Conservation (phyloP, 2,888 invertebrate species). For the Serripes groenlandicus region DNA sequence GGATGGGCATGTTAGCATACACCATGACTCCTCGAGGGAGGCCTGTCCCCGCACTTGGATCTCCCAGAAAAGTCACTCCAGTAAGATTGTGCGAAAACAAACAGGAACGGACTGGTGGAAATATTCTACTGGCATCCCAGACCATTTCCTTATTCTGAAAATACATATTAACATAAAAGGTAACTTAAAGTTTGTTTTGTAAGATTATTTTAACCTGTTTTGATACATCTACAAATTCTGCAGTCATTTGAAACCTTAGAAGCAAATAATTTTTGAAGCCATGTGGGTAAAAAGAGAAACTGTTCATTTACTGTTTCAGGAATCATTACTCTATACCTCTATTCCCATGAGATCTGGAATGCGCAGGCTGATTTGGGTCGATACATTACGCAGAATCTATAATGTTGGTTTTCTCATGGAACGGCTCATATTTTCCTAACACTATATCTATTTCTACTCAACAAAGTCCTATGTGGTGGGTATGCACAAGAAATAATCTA, state of each 20-base stretch:
- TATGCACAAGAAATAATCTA: no score
- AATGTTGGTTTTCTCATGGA: no score
- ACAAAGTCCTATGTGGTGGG: no score
- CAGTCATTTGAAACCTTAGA: neutral
- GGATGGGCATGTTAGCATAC: conserved; percentile 85
- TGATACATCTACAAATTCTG: neutral
- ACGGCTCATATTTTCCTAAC: no score
- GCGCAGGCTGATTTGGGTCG: no score
- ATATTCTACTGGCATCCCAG: conserved; percentile 83
- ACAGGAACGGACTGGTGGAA: conserved; percentile 85
- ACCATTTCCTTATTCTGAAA: conserved; percentile 83
- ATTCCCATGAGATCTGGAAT: no score
- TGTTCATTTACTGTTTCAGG: no score
- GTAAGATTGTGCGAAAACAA: conserved; percentile 85
- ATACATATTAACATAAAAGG: no score
- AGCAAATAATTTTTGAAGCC: neutral
- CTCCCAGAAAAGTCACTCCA: conserved; percentile 85
- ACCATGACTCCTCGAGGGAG: conserved; percentile 86
- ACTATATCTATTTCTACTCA: no score
- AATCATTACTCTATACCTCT: no score
- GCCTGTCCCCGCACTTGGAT: conserved; percentile 84
- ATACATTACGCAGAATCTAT: no score
- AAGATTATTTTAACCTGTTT: neutral
- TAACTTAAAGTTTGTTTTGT: no score
- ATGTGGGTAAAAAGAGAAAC: neutral